Conservation (phyloP, 2,113 vertebrate species). For the Pelmatolapia mariae region DNA sequence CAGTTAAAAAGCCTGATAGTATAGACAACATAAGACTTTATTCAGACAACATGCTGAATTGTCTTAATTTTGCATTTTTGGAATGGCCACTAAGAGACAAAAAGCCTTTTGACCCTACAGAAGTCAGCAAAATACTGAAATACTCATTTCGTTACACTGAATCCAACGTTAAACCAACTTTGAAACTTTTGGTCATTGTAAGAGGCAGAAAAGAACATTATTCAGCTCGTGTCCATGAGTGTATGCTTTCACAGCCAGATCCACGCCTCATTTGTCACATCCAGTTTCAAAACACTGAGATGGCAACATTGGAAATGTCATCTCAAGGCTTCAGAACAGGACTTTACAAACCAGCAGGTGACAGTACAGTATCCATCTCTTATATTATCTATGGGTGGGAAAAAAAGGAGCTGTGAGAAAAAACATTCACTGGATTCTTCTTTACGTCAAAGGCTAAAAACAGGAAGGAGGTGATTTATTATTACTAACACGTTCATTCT, state of each 20-base stretch:
- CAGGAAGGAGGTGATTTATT: background rate
- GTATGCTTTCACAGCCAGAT: background rate
- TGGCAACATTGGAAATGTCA: background rate
- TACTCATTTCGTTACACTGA: background rate
- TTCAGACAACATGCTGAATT: background rate
- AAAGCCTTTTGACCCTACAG: background rate
- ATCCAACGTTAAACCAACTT: background rate
- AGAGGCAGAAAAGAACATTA: background rate
- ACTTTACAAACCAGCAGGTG: background rate
- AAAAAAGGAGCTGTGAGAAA: background rate
- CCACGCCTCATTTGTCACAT: background rate
- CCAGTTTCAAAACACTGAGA: background rate
- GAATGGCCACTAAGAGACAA: background rate
- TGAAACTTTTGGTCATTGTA: rapidly evolving
- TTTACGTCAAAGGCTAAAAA: background rate
- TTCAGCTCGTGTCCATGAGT: background rate
- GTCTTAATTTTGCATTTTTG: background rate
- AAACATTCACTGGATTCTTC: background rate
- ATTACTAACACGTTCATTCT: background rate
- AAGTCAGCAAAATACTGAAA: background rate
- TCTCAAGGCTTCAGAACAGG: background rate
- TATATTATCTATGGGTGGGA: background rate
- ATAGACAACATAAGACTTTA: background rate
- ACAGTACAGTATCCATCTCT: background rate
- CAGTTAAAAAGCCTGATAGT: background rate